Evolutionary conservation across 2,113 vertebrate species (phyloP).

Genomic region (Gymnogyps californianus): DNA sequence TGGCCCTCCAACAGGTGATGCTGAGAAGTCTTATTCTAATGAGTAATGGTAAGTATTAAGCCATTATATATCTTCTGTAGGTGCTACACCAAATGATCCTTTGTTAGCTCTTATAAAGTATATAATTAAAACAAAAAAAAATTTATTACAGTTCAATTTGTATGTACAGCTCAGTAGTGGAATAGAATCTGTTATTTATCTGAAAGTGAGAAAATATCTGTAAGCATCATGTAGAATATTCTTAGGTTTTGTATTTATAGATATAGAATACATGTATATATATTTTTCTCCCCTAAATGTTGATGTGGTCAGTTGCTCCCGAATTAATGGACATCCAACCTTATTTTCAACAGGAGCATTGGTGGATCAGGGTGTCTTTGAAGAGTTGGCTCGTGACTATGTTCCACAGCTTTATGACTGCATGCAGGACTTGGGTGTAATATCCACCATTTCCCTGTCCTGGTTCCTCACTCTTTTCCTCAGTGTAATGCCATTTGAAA

Average conservation of each 20-base stretch:
- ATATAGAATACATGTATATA: neutral
- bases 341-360: slow-evolving; percentile 81
- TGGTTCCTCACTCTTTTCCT: slow-evolving; percentile 99
- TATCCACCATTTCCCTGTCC: slow-evolving; percentile 97
- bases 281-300: neutral
- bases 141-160: neutral
- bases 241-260: neutral
- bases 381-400: slow-evolving; percentile 91
- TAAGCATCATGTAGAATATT: neutral
- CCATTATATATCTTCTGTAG: neutral
- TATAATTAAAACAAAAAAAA: neutral
- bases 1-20: neutral
- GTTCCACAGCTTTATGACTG: slow-evolving; percentile 98
- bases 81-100: neutral
- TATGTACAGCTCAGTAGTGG: neutral
- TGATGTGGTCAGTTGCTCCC: neutral
- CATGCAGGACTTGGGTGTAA: slow-evolving; percentile 97
- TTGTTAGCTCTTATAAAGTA: neutral
- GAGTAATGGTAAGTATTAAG: neutral
- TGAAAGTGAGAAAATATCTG: neutral
- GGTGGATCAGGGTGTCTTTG: slow-evolving; percentile 97
- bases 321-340: neutral
- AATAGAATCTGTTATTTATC: neutral
- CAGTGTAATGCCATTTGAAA: slow-evolving; percentile 98
- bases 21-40: neutral